Percentiles rank a stretch among this genome's conserved stretches.
phyloP scores from a whole-genome alignment of 1,140 invertebrate species.

The Calephelis virginiensis region DNA sequence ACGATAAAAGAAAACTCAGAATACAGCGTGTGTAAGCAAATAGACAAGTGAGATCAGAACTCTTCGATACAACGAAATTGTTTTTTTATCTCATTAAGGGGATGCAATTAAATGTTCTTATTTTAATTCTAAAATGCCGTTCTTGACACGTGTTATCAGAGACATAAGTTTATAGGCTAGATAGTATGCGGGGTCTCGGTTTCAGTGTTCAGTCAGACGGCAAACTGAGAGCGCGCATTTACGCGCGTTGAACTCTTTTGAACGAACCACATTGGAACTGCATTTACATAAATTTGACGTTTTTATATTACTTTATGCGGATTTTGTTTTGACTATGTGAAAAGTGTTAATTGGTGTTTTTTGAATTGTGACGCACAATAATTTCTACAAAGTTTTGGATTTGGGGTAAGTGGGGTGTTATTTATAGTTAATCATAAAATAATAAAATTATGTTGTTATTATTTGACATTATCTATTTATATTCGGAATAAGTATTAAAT shows the following conservation, averaged over 20 bases:
- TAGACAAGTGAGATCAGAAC: constrained; percentile 18
- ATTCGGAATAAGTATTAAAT: too few species aligned
- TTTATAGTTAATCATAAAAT: too few species aligned
- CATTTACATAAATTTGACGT: neutral
- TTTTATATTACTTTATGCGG: neutral
- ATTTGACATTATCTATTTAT: too few species aligned
- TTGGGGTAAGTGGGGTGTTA: neutral
- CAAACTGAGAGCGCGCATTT: constrained; percentile 42
- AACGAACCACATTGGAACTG: constrained; percentile 3
- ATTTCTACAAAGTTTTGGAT: neutral
- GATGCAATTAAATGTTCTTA: constrained; percentile 20
- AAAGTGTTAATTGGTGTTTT: constrained; percentile 2
- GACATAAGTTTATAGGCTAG: constrained; percentile 48
- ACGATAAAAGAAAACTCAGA: constrained; percentile 21
- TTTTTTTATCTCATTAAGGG: constrained; percentile 21
- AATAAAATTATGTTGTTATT: too few species aligned
- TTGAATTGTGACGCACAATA: neutral
- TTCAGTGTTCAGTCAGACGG: constrained; percentile 45
- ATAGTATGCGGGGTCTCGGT: constrained; percentile 41
- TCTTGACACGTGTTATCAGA: constrained; percentile 59
- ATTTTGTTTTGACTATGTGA: constrained; percentile 11
- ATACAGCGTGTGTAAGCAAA: constrained; percentile 16
- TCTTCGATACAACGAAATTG: constrained; percentile 13
- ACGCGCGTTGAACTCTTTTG: constrained; percentile 37
- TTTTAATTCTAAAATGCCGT: constrained; percentile 34